A percentile compares a stretch with the other conserved stretches of the same genome.
These are phyloP conservation scores for Orthosia gothica DNA, from an alignment of 2,888 invertebrate species.

Conservation along the genomic window DNA sequence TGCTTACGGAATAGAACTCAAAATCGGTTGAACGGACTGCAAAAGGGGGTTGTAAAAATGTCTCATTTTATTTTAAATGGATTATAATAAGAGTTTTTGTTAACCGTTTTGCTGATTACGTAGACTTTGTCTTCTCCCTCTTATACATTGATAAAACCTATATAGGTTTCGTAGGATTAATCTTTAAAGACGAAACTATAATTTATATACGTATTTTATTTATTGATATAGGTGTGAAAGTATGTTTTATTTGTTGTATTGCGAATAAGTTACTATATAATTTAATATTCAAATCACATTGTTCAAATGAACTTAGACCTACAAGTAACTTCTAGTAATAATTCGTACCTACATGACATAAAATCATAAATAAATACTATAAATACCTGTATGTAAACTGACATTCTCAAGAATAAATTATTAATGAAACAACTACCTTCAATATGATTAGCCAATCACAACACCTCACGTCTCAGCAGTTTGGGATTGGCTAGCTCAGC, in stretches of 20 bases:
- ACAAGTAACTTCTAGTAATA: background rate
- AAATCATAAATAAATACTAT: conserved; percentile 5
- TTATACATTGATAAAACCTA: background rate
- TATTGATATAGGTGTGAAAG: too few relatives aligned
- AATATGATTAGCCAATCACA: conserved; percentile 23
- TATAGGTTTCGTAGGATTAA: background rate
- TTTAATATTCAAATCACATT: background rate
- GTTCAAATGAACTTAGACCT: background rate
- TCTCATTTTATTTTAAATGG: too few relatives aligned
- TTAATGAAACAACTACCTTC: background rate
- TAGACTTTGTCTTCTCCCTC: too few relatives aligned
- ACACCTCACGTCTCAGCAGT: background rate
- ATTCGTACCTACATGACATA: background rate
- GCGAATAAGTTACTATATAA: background rate
- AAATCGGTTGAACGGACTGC: too few relatives aligned
- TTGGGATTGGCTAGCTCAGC: background rate
- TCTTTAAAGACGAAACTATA: background rate
- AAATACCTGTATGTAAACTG: background rate
- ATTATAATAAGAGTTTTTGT: too few relatives aligned
- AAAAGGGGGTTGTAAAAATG: too few relatives aligned
- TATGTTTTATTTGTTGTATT: background rate
- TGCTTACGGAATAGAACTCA: too few relatives aligned
- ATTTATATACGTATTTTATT: too few relatives aligned
- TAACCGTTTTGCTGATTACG: too few relatives aligned
- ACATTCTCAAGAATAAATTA: conserved; percentile 1